Base-by-base conservation (phyloP, 1,140 invertebrate genomes). In the Drosophila bifasciata region DNA sequence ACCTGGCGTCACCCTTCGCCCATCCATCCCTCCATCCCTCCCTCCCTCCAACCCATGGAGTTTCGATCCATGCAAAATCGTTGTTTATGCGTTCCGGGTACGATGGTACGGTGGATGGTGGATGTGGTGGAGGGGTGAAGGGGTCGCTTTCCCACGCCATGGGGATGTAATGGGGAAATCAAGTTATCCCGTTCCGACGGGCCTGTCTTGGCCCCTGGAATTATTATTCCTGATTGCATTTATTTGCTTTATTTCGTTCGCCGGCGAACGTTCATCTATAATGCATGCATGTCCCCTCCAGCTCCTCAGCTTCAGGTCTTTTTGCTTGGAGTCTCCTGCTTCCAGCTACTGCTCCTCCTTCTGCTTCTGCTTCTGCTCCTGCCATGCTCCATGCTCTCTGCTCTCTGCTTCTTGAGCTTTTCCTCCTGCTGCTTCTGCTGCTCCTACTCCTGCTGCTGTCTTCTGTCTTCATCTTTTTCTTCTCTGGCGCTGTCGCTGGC, bases 211-310 rank as follows among this genome's bases (percentile, higher is more conserved):
- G 73, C 81, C 56, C 59, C 70, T 88, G 64, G 74, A 86, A 88
- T 88, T 86, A 86, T 86, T 78, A 81, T 83, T 86, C 74, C 62
- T 81, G 83, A 85, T 86, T 85, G 81, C 77, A 85, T 86, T 86
- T 86, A 80, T 85, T 85, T 85, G 77, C 81, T 81, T 86, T 86
- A 86, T 85, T 77, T 75, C 53, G 45, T 23, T 81, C 40, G 68
- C 72, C 67, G 72, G 77, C 68, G 74, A 77, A 25, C 23, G 81
- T 86, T 81, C 83, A 86, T 86, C 81, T 69, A 86, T 86, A 85
- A 85, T 86, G 80, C 80, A 86, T 68, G 81, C 76, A 73, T 66
- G 51, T 79, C 40, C 48, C 56, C 43, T 51, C 16, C 44, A 3
- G 13, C 41, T 16, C 40, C 11, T 5, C 49, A 5, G 6, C 21